A percentile compares a stretch with the other conserved stretches of the same genome.
phyloP scores from a whole-genome alignment of 1,140 invertebrate genomes.

The Drosophila nigrodunni region DNA sequence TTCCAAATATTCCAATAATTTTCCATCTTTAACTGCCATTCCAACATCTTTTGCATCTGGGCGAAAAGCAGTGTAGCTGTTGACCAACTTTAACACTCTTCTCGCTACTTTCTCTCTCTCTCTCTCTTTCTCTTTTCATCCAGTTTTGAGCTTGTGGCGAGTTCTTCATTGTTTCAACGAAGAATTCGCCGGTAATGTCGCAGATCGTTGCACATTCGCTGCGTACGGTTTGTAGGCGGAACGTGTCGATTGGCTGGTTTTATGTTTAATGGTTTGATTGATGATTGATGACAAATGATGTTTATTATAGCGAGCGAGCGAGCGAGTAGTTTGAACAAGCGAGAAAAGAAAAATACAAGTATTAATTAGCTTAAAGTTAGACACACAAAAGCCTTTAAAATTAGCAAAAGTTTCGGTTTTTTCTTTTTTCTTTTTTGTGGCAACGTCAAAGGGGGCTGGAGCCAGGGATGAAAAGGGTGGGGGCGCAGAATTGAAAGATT shows the following conservation, averaged over 20 bases:
- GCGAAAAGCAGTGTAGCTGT: too few relatives aligned
- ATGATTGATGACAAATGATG: constrained; percentile 36
- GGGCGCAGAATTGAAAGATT: neutral
- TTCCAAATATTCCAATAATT: neutral
- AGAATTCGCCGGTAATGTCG: constrained; percentile 88
- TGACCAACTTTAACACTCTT: neutral
- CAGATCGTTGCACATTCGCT: constrained; percentile 87
- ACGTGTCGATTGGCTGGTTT: constrained; percentile 87
- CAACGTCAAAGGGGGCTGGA: constrained; percentile 35
- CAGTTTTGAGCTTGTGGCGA: neutral
- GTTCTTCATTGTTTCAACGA: constrained; percentile 83
- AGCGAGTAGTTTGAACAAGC: constrained; percentile 28
- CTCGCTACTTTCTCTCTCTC: constrained; percentile 1
- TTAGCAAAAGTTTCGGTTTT: constrained; percentile 20
- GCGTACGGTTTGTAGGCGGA: constrained; percentile 89
- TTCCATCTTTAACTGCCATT: neutral
- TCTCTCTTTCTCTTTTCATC: neutral
- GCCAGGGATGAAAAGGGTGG: neutral
- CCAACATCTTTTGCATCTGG: neutral
- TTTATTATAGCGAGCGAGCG: constrained; percentile 24
- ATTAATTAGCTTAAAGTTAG: constrained; percentile 62
- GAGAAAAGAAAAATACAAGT: constrained; percentile 71
- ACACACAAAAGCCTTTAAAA: constrained; percentile 46
- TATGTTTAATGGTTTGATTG: constrained; percentile 12
- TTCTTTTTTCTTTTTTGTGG: constrained; percentile 20